A percentile compares a stretch with the other conserved stretches of the same genome.
These are phyloP conservation scores for Crocallis elinguaria DNA, from an alignment of 2,888 invertebrate genomes.

Conservation along the genomic window DNA sequence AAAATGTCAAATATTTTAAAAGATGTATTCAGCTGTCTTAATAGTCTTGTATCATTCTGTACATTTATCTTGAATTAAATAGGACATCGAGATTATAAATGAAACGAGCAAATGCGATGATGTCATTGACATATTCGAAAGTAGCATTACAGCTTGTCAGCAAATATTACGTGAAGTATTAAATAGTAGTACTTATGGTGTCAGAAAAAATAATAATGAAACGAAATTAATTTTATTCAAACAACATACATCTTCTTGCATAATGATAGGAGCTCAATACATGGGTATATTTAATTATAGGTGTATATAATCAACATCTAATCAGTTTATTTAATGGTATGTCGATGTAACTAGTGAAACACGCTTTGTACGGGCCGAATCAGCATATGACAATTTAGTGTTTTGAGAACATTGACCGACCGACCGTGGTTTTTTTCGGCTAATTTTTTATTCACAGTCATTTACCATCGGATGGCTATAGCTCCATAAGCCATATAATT, in stretches of 20 bases:
- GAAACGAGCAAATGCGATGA: constrained; percentile 13
- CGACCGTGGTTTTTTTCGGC: too few relatives aligned
- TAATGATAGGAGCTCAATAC: constrained; percentile 37
- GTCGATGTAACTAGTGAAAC: background rate
- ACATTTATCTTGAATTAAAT: too few relatives aligned
- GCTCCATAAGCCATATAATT: background rate
- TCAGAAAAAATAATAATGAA: constrained; percentile 16
- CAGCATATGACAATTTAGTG: background rate
- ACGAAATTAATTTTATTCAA: constrained; percentile 25
- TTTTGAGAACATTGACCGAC: background rate
- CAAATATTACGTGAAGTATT: constrained; percentile 19
- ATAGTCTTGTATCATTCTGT: background rate
- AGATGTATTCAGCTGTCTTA: background rate
- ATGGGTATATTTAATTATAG: constrained; percentile 43
- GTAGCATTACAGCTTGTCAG: constrained; percentile 19
- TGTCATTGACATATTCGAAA: constrained; percentile 24
- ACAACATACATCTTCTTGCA: constrained; percentile 33
- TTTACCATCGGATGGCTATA: background rate
- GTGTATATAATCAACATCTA: constrained; percentile 39
- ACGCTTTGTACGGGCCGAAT: too few relatives aligned
- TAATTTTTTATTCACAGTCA: background rate
- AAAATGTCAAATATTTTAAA: constrained; percentile 17
- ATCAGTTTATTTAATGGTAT: constrained; percentile 43
- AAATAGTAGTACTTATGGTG: constrained; percentile 6
- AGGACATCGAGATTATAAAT: constrained; percentile 17